These are phyloP conservation scores for Phyllostomus discolor DNA, from an alignment of 2,113 vertebrate species.

Conservation along the genomic window DNA sequence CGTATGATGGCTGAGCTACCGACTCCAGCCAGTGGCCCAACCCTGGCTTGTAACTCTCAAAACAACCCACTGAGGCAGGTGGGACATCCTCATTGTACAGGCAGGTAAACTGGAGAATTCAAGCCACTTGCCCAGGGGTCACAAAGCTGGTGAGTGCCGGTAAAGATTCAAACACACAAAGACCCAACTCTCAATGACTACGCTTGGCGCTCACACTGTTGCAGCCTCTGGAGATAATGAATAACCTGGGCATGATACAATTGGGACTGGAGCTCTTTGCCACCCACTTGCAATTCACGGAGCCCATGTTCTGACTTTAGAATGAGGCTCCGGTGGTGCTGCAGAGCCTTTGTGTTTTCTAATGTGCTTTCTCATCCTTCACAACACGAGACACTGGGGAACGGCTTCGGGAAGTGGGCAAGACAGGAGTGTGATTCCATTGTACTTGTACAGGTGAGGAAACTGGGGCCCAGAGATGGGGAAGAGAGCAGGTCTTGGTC, in stretches of 20 bases:
- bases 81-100: neutral
- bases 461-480: neutral
- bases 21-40: neutral
- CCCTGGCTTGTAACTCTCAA: neutral
- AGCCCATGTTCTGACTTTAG: neutral
- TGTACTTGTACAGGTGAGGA: neutral
- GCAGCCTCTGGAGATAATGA: neutral
- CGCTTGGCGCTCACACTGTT: rapidly evolving
- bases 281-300: neutral
- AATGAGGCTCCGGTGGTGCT: neutral
- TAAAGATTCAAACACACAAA: neutral
- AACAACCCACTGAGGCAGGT: neutral
- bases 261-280: neutral
- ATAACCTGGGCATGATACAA: rapidly evolving
- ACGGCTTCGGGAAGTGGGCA: neutral
- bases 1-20: rapidly evolving
- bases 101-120: neutral
- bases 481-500: neutral
- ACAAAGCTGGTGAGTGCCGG: neutral
- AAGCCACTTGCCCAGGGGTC: neutral
- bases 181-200: neutral
- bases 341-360: neutral
- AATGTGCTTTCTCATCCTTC: neutral
- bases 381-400: neutral
- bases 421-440: neutral